Conservation (phyloP, 2,113 vertebrate genomes). For the Orycteropus afer region DNA sequence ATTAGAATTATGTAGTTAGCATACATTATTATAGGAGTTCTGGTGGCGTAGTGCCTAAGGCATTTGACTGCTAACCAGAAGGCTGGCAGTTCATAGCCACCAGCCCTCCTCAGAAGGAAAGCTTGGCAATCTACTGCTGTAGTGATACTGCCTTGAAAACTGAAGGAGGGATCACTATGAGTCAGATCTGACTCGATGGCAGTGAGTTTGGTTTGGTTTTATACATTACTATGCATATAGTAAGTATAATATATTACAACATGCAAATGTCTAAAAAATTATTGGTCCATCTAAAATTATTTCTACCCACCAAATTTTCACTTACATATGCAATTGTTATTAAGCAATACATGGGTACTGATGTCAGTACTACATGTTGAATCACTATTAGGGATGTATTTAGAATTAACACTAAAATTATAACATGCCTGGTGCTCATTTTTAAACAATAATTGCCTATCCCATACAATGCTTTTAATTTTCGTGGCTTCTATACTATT, state of each 20-base stretch:
- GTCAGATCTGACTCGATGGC: too few species aligned
- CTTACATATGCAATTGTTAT: neutral
- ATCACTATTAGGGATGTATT: neutral
- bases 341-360: neutral
- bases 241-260: neutral
- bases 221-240: neutral
- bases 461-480: neutral
- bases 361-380: neutral
- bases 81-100: too few species aligned
- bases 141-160: too few species aligned
- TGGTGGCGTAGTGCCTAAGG: too few species aligned
- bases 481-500: neutral
- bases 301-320: constrained; percentile 4
- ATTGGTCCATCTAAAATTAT: neutral
- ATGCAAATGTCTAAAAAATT: neutral
- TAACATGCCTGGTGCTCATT: neutral
- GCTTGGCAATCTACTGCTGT: too few species aligned
- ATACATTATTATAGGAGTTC: too few species aligned
- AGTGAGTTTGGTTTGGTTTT: too few species aligned
- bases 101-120: too few species aligned
- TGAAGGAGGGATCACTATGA: too few species aligned
- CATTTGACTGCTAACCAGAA: too few species aligned
- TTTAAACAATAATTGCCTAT: neutral
- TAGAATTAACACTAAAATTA: neutral
- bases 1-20: neutral